Percentiles rank a stretch among this genome's conserved stretches.
Conservation (phyloP, 2,797 vertebrate species). For the Siniperca undulata region DNA sequence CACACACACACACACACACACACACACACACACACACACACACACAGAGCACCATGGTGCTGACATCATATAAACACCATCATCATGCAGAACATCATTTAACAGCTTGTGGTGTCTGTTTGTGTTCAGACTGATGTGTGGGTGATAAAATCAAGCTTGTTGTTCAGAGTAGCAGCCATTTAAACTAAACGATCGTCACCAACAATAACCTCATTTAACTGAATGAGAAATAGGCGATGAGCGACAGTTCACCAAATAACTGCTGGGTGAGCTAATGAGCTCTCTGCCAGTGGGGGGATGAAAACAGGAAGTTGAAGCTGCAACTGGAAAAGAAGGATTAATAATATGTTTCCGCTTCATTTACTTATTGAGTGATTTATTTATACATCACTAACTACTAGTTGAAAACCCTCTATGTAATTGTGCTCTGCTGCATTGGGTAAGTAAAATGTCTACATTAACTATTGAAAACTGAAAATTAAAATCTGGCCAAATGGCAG, state of each 20-base stretch:
- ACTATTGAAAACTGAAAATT: neutral
- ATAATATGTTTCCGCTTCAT: constrained; percentile 34
- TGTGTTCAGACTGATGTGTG: constrained; percentile 57
- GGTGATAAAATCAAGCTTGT: constrained; percentile 70
- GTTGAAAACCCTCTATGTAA: neutral
- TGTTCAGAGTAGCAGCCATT: constrained; percentile 61
- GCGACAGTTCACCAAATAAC: constrained; percentile 65
- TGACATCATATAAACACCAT: constrained; percentile 72
- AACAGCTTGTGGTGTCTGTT: constrained; percentile 69
- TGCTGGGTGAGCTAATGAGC: constrained; percentile 66
- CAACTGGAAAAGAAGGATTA: constrained; percentile 31
- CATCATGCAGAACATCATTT: constrained; percentile 72
- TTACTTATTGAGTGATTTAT: constrained; percentile 8
- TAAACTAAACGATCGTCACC: constrained; percentile 63
- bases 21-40: neutral
- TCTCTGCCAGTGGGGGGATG: constrained; percentile 23
- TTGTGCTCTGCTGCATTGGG: neutral
- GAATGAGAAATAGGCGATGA: constrained; percentile 61
- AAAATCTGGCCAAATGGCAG: neutral
- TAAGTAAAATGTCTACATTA: neutral
- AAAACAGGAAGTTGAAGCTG: constrained; percentile 36
- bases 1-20: constrained; percentile 23
- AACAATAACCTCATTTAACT: constrained; percentile 69
- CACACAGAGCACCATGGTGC: constrained; percentile 29
- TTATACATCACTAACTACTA: neutral